Conservation (phyloP, 2,888 invertebrate species). For the Lutraria lutraria region DNA sequence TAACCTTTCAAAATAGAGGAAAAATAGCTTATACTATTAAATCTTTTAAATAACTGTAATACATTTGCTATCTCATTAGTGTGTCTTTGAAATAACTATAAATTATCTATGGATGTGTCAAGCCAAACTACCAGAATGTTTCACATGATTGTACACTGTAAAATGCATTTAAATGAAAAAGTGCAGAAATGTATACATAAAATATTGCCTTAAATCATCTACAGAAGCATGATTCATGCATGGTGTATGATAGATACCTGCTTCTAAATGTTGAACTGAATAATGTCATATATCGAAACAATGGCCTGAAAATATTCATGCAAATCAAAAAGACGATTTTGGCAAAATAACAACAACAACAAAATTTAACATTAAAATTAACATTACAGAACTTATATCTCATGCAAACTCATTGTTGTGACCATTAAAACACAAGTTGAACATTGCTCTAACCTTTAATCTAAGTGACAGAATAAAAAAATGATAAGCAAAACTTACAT, state of each 20-base stretch:
- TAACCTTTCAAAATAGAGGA: not conserved
- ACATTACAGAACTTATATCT: not conserved
- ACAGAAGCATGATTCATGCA: conserved; percentile 36
- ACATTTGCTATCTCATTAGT: not conserved
- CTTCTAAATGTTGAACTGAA: conserved; percentile 44
- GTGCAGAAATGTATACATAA: not conserved
- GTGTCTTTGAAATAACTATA: not conserved
- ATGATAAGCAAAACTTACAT: conserved; percentile 44
- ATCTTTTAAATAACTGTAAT: not conserved
- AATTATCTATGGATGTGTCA: not conserved
- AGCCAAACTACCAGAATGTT: not conserved
- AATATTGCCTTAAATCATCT: conserved; percentile 18
- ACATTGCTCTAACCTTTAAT: not conserved
- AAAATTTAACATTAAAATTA: not conserved
- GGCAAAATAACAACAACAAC: not conserved
- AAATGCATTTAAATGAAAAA: not conserved
- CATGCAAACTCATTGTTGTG: too few species aligned
- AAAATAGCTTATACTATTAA: not conserved
- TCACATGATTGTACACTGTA: too few species aligned
- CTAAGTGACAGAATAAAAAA: too few species aligned
- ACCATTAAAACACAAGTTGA: not conserved
- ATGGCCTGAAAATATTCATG: conserved; percentile 46
- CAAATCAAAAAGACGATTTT: conserved; percentile 22
- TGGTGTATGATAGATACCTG: conserved; percentile 46
- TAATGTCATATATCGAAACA: conserved; percentile 45